These are phyloP conservation scores for Ceratina australensis DNA, from an alignment of 1,140 invertebrate species.

Conservation along the genomic window DNA sequence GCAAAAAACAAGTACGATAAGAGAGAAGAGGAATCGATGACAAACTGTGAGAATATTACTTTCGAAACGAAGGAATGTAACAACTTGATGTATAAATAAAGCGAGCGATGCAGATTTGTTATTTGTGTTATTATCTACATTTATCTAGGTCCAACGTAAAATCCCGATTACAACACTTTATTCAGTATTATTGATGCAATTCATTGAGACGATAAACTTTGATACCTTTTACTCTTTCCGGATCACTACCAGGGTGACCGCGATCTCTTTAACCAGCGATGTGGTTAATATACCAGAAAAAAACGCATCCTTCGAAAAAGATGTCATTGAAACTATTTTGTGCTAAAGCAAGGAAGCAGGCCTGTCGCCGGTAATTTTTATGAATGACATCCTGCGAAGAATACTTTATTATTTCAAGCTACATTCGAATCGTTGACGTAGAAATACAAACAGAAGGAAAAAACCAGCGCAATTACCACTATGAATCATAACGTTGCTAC, in stretches of 20 bases:
- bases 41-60: slow-evolving; percentile 44
- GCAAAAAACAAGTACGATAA: slow-evolving; percentile 12
- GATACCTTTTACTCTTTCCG: not conserved
- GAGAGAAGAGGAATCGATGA: slow-evolving; percentile 23
- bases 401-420: not conserved
- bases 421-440: not conserved
- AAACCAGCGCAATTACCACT: slow-evolving; percentile 18
- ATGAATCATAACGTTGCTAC: slow-evolving; percentile 33
- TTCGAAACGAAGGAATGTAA: slow-evolving; percentile 57
- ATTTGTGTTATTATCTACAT: not conserved
- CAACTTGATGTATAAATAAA: slow-evolving; percentile 65
- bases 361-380: not conserved
- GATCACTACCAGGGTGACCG: not conserved
- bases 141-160: not conserved
- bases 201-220: not conserved
- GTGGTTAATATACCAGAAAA: not conserved
- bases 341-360: not conserved
- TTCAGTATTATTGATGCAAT: not conserved
- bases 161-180: not conserved
- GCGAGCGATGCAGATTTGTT: slow-evolving; percentile 50
- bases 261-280: slow-evolving; percentile 2
- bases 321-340: not conserved
- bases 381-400: not conserved
- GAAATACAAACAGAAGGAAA: slow-evolving; percentile 12
- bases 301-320: not conserved